Evolutionary conservation across 92 coral and sea anemone genomes (phyloP).

Genomic region (Pocillopora meandrina): DNA sequence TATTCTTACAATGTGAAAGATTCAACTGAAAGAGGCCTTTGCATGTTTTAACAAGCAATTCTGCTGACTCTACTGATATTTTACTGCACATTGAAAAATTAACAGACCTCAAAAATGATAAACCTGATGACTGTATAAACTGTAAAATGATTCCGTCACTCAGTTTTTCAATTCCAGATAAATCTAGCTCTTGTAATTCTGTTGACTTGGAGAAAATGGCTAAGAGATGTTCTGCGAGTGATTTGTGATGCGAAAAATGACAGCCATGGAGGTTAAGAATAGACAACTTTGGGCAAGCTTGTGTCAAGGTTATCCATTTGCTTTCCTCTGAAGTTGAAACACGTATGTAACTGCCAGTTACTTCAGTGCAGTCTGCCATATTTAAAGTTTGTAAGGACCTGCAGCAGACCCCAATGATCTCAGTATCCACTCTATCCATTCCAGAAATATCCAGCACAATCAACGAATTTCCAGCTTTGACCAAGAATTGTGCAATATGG

Average conservation of each 20-base stretch:
- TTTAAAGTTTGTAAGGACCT: slow-evolving; percentile 44
- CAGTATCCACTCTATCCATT: slow-evolving; percentile 47
- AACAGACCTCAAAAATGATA: slow-evolving; percentile 31
- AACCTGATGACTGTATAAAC: slow-evolving; percentile 38
- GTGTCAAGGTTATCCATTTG: slow-evolving; percentile 27
- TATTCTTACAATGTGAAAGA: slow-evolving; percentile 63
- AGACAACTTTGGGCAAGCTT: slow-evolving; percentile 65
- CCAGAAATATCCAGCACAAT: slow-evolving; percentile 50
- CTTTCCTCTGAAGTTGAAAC: slow-evolving; percentile 1
- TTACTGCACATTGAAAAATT: slow-evolving; percentile 66
- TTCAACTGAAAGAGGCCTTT: slow-evolving; percentile 46
- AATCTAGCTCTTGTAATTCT: slow-evolving; percentile 47
- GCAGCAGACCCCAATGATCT: slow-evolving; percentile 52
- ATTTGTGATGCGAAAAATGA: slow-evolving; percentile 36
- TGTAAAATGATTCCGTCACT: slow-evolving; percentile 40
- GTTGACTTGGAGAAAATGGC: slow-evolving; percentile 47
- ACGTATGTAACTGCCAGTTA: slow-evolving; percentile 40
- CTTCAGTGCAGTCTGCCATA: slow-evolving; percentile 58
- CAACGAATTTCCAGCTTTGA: slow-evolving; percentile 46
- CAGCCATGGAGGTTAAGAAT: slow-evolving; percentile 60
- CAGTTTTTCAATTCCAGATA: slow-evolving; percentile 54
- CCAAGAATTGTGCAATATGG: slow-evolving; percentile 57
- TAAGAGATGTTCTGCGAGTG: slow-evolving; percentile 55
- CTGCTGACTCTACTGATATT: slow-evolving; percentile 50
- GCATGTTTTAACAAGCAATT: slow-evolving; percentile 34